phyloP scores from a whole-genome alignment of 2,113 vertebrate species.

The Tragulus kanchil region DNA sequence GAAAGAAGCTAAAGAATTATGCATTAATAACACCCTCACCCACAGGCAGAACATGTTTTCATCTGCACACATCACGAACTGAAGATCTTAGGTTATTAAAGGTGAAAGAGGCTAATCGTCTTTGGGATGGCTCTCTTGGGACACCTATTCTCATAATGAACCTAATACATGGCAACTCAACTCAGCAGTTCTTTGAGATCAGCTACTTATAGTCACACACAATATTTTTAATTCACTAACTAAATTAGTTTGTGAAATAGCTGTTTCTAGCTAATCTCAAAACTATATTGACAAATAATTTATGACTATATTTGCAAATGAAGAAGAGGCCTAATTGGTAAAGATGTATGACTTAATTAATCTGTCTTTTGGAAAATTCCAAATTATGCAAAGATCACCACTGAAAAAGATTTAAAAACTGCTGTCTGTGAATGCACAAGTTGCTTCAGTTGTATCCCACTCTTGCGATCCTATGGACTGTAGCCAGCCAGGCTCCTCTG shows the following conservation, averaged over 20 bases:
- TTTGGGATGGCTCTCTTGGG: slow-evolving; percentile 45
- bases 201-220: slow-evolving; percentile 66
- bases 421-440: background rate
- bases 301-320: slow-evolving; percentile 84
- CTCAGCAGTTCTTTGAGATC: slow-evolving; percentile 84
- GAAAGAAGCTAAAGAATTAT: slow-evolving; percentile 26
- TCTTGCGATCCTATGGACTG: background rate
- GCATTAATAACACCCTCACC: slow-evolving; percentile 77
- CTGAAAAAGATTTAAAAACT: slow-evolving; percentile 19
- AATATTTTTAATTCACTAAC: slow-evolving; percentile 83
- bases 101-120: slow-evolving; percentile 77
- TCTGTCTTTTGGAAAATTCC: slow-evolving; percentile 77
- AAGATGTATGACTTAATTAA: slow-evolving; percentile 84
- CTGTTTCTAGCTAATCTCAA: slow-evolving; percentile 79
- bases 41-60: slow-evolving; percentile 74
- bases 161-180: slow-evolving; percentile 61
- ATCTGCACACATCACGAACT: slow-evolving; percentile 35
- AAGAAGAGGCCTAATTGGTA: slow-evolving; percentile 83
- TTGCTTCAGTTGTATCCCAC: background rate
- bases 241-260: slow-evolving; percentile 81
- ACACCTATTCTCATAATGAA: slow-evolving; percentile 78
- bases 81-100: slow-evolving; percentile 76
- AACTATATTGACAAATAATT: slow-evolving; percentile 82
- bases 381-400: slow-evolving; percentile 54
- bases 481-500: background rate